Base-by-base conservation (phyloP, 2,113 vertebrate genomes). In the Columba janthina region DNA sequence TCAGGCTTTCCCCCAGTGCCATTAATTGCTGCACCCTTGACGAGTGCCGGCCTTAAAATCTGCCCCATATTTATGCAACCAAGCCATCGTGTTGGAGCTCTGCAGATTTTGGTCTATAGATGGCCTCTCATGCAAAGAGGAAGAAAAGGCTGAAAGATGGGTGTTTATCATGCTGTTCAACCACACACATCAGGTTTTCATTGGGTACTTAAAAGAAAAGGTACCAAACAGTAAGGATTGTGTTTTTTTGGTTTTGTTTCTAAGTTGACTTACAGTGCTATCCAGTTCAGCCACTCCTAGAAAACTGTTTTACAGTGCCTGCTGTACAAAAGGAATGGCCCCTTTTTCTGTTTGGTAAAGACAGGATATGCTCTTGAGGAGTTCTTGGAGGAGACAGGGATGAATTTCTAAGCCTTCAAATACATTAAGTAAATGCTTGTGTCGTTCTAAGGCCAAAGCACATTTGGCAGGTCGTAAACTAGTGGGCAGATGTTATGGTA, bases 291-390 rank as follows among this genome's bases (percentile, higher is more conserved):
- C 36, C 12, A 18, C 38, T 56, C 56, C 18, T 40, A 73, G 72
- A 74, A 76, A 83, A 70, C 31, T 16, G 26, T 67, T 75, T 10
- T 21, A 4, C 1, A 0, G 25, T 44, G 36, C 46, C 18, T 80
- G 46, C 32, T 0, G 0, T 66, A 8, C 0, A 0, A 74, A 88
- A 71, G 34, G 29, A 60, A 28, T 38, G 26, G 48, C 15, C 56
- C 28, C 31, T 70, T 50, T 24, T 61, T 34, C 51, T 58, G 4
- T 32, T 46, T 79, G 85, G 31, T 83, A 12, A 53, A 48, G 79
- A 51, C 2, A 5, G n/a, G 54, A 3, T 82, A 2, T 60, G 42
- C n/a, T 77, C 18, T 77, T 51, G 56, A 82, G 81, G 74, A 72
- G 50, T 50, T 21, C 28, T 57, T 1, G 3, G 42, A 44, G 64